Evolutionary conservation across 2,113 vertebrate genomes (phyloP), one percentile per base, ranked within the genome.

Genomic region (Colistium nudipinnis): DNA sequence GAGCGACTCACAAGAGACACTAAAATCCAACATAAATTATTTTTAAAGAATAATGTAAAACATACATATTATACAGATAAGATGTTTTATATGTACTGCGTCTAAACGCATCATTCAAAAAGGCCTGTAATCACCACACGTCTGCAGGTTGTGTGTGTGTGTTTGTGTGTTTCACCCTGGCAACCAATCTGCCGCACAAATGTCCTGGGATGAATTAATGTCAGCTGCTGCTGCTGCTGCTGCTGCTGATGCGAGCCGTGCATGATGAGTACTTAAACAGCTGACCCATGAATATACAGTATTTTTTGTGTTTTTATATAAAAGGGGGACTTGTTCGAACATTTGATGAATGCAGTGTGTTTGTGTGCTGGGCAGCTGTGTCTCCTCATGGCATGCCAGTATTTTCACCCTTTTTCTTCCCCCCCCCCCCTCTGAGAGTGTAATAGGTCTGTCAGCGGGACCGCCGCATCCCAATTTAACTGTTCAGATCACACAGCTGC

Each of bases 401-500:
- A 53, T 36, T 17, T 2, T 19, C 62, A 7, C 10, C 38, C 1
- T 16, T 25, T 25, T 19, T 28, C 25, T 28, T 14, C 51, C 63
- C 53, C 57, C 59, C 22, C 25, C 24, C 11, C 51, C 63, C 53
- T 62, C 59, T 39, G 66, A 75, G 60, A 22, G 44, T 47, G 54
- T 66, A 78, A 75, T 35, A 61, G 35, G 61, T 36, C 76, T 71
- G 78, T 84, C 83, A 73, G 72, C 79, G 64, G 72, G 57, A 45
- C 64, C 54, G 70, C 51, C 17, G 52, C 69, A 69, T 78, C 74
- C 76, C 66, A 76, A n/a, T 87, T 87, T 79, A 77, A 75, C 44
- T 8, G 44, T 49, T 66, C 81, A 62, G 68, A 69, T 74, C 71
- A 38, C 74, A 78, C 87, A 77, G 77, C 79, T 83, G 79, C 79